Evolutionary conservation across 2,888 invertebrate genomes (phyloP).

Genomic region (Yponomeuta sedellus): DNA sequence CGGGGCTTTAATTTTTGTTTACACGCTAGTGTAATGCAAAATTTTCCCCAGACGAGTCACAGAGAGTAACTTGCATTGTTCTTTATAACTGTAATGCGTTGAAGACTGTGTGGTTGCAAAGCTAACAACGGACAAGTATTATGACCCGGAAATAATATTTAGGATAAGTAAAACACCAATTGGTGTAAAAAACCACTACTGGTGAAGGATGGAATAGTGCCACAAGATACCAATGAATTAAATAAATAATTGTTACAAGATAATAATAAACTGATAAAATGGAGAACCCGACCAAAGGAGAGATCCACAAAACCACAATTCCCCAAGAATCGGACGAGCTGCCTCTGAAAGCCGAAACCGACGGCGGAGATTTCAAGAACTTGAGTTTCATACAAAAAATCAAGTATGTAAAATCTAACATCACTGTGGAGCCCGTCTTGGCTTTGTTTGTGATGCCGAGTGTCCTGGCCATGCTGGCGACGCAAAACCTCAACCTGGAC

Average conservation of each 20-base stretch:
- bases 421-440: constrained; percentile 81
- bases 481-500: constrained; percentile 89
- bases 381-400: constrained; percentile 63
- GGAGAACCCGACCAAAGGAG: not conserved
- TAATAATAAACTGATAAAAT: not conserved
- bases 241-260: not conserved
- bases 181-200: not conserved
- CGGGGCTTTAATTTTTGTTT: not conserved
- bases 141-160: not conserved
- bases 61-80: not conserved
- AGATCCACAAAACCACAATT: constrained; percentile 25
- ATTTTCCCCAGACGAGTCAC: not conserved
- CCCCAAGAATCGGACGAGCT: constrained; percentile 28
- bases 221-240: not conserved
- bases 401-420: constrained; percentile 68
- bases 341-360: constrained; percentile 45
- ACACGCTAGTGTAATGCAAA: not conserved
- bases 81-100: not conserved
- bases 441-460: constrained; percentile 81
- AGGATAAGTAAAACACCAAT: not conserved
- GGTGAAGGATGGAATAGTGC: not conserved
- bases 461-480: constrained; percentile 82
- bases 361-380: constrained; percentile 36
- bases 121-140: not conserved
- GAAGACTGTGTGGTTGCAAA: not conserved